A percentile compares a stretch with the other conserved stretches of the same genome.
Evolutionary conservation across 35 echinoderm and acorn worm species (phyloP).

Genomic region (Heliocidaris erythrogramma): DNA sequence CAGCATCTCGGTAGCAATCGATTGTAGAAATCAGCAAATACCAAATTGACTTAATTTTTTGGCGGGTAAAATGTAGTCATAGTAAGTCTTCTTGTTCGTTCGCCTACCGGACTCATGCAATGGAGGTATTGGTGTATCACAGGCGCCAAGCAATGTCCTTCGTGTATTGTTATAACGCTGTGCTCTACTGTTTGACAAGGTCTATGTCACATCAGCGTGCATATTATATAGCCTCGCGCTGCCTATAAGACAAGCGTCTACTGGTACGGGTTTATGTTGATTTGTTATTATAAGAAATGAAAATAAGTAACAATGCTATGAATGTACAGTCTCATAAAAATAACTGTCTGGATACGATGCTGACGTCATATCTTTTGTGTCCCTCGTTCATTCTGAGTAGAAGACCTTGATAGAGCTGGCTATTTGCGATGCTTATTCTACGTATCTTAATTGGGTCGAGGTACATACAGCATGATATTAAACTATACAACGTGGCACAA

Average conservation of each 20-base stretch:
- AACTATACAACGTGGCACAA: no score
- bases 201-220: not conserved
- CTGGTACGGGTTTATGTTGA: not conserved
- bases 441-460: not conserved
- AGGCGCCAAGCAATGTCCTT: not conserved
- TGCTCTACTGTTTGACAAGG: not conserved
- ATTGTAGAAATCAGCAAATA: not conserved
- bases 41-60: not conserved
- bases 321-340: conserved; percentile 9
- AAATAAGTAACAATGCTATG: conserved; percentile 5
- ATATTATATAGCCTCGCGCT: not conserved
- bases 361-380: not conserved
- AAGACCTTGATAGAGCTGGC: not conserved
- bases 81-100: not conserved
- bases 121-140: not conserved
- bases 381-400: not conserved
- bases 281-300: conserved; percentile 19
- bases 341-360: not conserved
- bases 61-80: not conserved
- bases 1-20: not conserved
- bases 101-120: no score
- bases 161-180: conserved; percentile 9
- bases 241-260: not conserved
- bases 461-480: not conserved
- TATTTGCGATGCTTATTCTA: not conserved